phyloP scores from a whole-genome alignment of 2,888 invertebrate genomes.

The Notodonta dromedarius region DNA sequence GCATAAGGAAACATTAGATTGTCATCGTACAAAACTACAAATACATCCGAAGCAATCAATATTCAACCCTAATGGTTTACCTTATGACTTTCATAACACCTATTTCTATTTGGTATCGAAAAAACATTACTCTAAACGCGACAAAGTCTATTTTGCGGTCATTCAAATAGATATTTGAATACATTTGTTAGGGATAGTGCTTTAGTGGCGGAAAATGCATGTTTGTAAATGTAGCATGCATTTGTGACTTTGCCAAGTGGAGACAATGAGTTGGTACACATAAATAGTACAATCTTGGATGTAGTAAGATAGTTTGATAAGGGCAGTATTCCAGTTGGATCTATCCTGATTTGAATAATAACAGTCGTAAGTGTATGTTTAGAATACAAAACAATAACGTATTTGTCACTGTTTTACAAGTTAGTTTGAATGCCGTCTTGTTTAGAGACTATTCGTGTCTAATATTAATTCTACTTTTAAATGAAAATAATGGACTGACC shows the following conservation, averaged over 20 bases:
- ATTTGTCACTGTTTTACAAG: background rate
- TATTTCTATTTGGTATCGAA: slow-evolving; percentile 28
- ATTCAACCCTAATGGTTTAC: slow-evolving; percentile 18
- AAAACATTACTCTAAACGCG: slow-evolving; percentile 40
- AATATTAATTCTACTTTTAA: no score
- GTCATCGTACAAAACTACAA: slow-evolving; percentile 27
- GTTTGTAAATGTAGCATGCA: slow-evolving; percentile 33
- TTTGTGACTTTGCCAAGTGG: slow-evolving; percentile 57
- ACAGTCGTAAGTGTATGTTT: background rate
- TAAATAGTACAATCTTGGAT: slow-evolving; percentile 49
- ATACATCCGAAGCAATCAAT: slow-evolving; percentile 11
- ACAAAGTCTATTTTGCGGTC: slow-evolving; percentile 20
- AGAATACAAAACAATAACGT: background rate
- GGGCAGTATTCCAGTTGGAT: background rate
- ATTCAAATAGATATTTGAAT: slow-evolving; percentile 22
- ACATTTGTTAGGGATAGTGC: slow-evolving; percentile 10
- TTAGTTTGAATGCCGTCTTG: no score
- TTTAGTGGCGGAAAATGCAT: slow-evolving; percentile 21
- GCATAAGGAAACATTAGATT: slow-evolving; percentile 46
- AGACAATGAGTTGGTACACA: slow-evolving; percentile 55
- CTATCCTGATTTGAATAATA: slow-evolving; percentile 1
- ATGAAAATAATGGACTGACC: no score
- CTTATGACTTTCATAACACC: slow-evolving; percentile 11
- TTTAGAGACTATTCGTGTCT: no score
- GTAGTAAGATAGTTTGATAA: slow-evolving; percentile 31